phyloP scores from a whole-genome alignment of 2,113 vertebrate genomes.

The Lophura nycthemera region DNA sequence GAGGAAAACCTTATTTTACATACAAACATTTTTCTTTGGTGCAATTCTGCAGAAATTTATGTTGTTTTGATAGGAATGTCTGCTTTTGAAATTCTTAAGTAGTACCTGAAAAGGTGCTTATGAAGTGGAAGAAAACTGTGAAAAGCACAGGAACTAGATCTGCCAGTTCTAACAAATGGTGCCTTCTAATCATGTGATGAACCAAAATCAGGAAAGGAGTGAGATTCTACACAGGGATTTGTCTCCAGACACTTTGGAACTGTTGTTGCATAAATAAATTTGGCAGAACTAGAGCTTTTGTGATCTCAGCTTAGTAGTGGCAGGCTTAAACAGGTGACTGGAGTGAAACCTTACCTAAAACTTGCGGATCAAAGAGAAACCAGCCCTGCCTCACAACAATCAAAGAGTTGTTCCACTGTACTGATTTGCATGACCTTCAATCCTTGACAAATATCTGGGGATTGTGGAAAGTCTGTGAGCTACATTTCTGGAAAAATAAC shows the following conservation, averaged over 20 bases:
- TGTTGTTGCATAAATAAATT: background rate
- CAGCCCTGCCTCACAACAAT: background rate
- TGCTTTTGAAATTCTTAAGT: background rate
- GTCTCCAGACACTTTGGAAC: background rate
- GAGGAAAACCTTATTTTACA: background rate
- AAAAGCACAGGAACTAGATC: background rate
- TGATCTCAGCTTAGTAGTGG: background rate
- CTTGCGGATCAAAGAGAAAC: background rate
- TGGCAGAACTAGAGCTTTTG: background rate
- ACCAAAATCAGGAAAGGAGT: background rate
- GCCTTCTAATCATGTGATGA: background rate
- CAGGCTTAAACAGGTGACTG: background rate
- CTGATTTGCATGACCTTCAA: background rate
- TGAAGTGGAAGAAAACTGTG: background rate
- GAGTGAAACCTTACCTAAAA: background rate
- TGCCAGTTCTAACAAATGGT: background rate
- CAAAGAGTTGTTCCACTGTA: background rate
- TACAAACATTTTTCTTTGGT: background rate
- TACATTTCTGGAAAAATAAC: background rate
- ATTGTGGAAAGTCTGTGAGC: background rate
- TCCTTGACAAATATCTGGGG: background rate
- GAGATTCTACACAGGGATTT: background rate
- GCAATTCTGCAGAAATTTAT: background rate
- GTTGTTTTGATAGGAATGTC: background rate
- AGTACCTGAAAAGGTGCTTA: background rate